phyloP scores from a whole-genome alignment of 2,113 vertebrate species.

The Chlorodrepanis virens region DNA sequence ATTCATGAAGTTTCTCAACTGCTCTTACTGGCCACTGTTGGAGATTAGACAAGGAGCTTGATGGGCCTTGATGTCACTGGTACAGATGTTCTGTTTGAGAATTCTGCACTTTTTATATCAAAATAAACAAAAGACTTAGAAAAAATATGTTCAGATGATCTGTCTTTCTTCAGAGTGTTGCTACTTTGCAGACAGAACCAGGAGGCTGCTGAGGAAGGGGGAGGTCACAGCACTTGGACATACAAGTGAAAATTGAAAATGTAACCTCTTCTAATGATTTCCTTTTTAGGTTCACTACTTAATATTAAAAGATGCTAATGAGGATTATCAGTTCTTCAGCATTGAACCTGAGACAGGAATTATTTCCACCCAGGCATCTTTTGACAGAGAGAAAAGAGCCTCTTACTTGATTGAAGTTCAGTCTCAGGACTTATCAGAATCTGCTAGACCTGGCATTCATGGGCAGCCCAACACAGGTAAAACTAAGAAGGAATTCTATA shows the following conservation, averaged over 20 bases:
- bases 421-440: constrained; percentile 85
- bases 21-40: not conserved
- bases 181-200: not conserved
- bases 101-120: not conserved
- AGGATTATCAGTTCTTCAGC: constrained; percentile 82
- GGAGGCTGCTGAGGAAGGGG: not conserved
- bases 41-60: not conserved
- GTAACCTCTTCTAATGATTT: not conserved
- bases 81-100: not conserved
- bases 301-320: constrained; percentile 81
- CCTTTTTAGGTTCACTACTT: constrained; percentile 77
- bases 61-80: not conserved
- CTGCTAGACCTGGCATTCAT: constrained; percentile 78
- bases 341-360: constrained; percentile 77
- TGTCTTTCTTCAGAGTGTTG: not conserved
- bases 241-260: not conserved
- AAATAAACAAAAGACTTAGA: not conserved
- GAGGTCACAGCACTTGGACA: not conserved
- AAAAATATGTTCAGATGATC: not conserved
- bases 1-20: not conserved
- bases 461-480: constrained; percentile 87
- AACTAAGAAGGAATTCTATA: not conserved
- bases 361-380: constrained; percentile 76
- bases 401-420: constrained; percentile 89
- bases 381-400: constrained; percentile 87